Conservation (phyloP, 2,797 vertebrate species). For the Mormyrops attenuatus region DNA sequence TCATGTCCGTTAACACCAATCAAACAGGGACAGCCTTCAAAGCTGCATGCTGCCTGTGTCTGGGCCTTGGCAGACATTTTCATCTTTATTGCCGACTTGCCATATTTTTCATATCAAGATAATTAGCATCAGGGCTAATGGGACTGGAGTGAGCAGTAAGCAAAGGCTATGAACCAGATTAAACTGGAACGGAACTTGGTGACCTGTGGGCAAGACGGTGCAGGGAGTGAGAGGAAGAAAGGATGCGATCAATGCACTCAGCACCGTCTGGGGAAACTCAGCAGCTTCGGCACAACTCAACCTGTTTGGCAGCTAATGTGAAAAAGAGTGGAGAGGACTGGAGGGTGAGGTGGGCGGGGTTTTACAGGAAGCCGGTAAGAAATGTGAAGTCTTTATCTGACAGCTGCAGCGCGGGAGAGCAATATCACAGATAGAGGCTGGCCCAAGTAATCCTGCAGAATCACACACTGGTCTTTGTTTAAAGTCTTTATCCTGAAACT, state of each 20-base stretch:
- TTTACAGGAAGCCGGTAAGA: background rate
- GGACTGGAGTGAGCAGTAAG: background rate
- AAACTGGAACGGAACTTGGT: background rate
- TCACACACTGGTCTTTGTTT: slow-evolving; percentile 22
- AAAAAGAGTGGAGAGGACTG: background rate
- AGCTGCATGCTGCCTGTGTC: background rate
- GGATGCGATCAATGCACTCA: background rate
- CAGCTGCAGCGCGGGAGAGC: background rate
- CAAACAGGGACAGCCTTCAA: background rate
- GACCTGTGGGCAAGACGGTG: background rate
- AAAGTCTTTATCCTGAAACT: slow-evolving; percentile 26
- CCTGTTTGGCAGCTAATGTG: background rate
- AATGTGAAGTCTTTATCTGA: background rate
- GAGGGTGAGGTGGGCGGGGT: background rate
- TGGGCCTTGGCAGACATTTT: background rate
- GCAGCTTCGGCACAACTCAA: background rate
- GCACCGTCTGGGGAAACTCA: background rate
- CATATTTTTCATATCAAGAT: background rate
- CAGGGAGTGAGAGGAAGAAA: background rate
- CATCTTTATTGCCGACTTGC: background rate
- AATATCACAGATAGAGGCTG: background rate
- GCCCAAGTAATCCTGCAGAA: slow-evolving; percentile 23
- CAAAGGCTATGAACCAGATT: background rate
- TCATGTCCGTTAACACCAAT: background rate
- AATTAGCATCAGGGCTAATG: background rate